Conservation (phyloP, 1,140 invertebrate species). For the Pseudomyrmex concolor region DNA sequence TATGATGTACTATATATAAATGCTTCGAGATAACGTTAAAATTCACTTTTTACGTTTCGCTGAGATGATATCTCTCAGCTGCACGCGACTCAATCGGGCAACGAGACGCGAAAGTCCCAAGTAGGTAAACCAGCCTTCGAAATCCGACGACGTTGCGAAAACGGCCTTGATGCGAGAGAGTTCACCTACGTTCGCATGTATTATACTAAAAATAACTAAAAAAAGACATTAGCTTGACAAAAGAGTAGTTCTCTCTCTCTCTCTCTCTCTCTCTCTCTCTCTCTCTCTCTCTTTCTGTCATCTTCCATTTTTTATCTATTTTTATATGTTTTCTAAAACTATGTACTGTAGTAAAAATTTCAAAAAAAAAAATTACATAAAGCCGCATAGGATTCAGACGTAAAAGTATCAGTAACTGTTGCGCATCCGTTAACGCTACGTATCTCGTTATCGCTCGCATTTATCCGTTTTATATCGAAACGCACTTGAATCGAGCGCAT, state of each 20-base stretch:
- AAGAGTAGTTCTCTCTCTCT: not conserved
- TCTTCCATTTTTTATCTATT: not conserved
- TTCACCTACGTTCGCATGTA: conserved; percentile 35
- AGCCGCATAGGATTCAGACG: too few species aligned
- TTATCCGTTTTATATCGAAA: conserved; percentile 22
- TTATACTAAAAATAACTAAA: conserved; percentile 21
- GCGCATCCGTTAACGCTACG: conserved; percentile 13
- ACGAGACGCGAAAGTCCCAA: conserved; percentile 41
- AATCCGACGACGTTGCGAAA: conserved; percentile 40
- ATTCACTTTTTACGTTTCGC: not conserved
- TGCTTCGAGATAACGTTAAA: not conserved
- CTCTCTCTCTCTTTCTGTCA: too few species aligned
- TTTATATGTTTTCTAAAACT: not conserved
- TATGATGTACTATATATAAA: too few species aligned
- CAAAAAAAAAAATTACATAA: not conserved
- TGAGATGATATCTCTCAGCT: conserved; percentile 4
- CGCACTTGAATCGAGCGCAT: conserved; percentile 4
- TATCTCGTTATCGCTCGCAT: conserved; percentile 7
- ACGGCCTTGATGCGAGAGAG: conserved; percentile 52
- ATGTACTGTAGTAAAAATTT: not conserved
- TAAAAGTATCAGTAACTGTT: conserved; percentile 22
- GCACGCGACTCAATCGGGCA: not conserved
- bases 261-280: not conserved
- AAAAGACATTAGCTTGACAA: conserved; percentile 10
- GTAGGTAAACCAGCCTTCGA: conserved; percentile 46